Conservation (phyloP, 1,140 invertebrate genomes). For the Papilio polytes region DNA sequence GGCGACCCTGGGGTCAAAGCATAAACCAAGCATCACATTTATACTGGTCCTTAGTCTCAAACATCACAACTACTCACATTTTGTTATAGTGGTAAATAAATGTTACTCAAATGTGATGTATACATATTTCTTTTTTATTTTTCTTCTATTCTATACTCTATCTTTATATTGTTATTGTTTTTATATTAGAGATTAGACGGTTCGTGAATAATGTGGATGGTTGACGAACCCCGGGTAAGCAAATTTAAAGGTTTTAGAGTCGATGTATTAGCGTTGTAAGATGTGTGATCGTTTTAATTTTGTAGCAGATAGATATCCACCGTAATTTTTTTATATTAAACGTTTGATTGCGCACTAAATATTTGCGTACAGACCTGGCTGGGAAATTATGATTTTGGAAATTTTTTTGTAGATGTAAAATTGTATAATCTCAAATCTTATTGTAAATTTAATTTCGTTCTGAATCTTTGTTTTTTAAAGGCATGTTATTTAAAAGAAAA, state of each 20-base stretch:
- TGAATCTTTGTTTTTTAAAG: slow-evolving; percentile 8
- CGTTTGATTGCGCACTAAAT: not conserved
- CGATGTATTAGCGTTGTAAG: slow-evolving; percentile 13
- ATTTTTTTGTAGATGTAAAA: not conserved
- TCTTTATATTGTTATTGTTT: not conserved
- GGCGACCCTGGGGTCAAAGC: not conserved
- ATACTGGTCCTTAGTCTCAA: not conserved
- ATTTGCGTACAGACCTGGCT: not conserved
- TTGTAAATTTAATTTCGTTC: slow-evolving; percentile 24
- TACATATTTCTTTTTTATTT: not conserved
- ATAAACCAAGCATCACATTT: not conserved
- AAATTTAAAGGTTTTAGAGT: slow-evolving; percentile 2
- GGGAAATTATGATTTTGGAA: slow-evolving; percentile 23
- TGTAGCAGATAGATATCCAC: slow-evolving; percentile 23
- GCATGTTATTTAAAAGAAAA: slow-evolving; percentile 41
- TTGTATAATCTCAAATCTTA: slow-evolving; percentile 44
- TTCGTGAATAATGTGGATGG: slow-evolving; percentile 11
- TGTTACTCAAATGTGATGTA: slow-evolving; percentile 11
- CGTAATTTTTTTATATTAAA: slow-evolving; percentile 8
- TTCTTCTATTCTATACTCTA: not conserved
- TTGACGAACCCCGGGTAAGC: slow-evolving; percentile 5
- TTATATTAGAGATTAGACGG: not conserved
- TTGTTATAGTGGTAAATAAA: not conserved
- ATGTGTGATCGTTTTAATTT: slow-evolving; percentile 28
- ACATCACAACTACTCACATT: not conserved